These are phyloP conservation scores for Crypturellus undulatus DNA, from an alignment of 2,113 vertebrate genomes.

Conservation along the genomic window DNA sequence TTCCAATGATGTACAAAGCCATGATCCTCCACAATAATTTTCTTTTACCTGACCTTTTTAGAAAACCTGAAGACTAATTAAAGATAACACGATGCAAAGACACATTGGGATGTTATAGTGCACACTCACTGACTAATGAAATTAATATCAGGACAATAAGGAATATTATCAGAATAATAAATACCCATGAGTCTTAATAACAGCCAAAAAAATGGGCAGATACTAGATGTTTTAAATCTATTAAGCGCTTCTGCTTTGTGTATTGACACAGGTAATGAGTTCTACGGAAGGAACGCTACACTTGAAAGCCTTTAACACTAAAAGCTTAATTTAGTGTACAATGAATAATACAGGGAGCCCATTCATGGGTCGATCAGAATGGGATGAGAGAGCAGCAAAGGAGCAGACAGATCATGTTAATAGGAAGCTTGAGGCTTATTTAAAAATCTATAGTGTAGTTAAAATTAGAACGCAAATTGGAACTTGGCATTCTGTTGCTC, in stretches of 20 bases:
- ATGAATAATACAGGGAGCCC: conserved; percentile 69
- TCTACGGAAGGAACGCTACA: conserved; percentile 40
- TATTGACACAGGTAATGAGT: conserved; percentile 69
- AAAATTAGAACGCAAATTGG: conserved; percentile 70
- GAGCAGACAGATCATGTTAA: conserved; percentile 72
- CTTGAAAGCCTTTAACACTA: conserved; percentile 70
- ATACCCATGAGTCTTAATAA: conserved; percentile 29
- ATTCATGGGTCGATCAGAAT: conserved; percentile 69
- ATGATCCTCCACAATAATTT: neutral
- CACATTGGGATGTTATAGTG: neutral
- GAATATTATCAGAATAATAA: conserved; percentile 46
- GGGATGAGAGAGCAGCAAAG: conserved; percentile 60
- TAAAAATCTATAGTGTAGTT: conserved; percentile 75
- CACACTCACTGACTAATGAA: neutral
- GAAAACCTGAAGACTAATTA: conserved; percentile 17
- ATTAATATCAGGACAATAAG: conserved; percentile 42
- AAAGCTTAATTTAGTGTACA: conserved; percentile 74
- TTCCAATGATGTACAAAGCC: neutral
- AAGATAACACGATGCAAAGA: conserved; percentile 7
- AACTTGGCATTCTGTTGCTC: conserved; percentile 60
- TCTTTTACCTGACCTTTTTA: neutral
- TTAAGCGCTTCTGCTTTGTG: conserved; percentile 51
- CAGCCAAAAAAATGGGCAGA: neutral
- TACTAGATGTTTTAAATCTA: conserved; percentile 50
- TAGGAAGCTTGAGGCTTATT: conserved; percentile 71